phyloP scores from a whole-genome alignment of 1,140 invertebrate genomes.

The Dreissena polymorpha region DNA sequence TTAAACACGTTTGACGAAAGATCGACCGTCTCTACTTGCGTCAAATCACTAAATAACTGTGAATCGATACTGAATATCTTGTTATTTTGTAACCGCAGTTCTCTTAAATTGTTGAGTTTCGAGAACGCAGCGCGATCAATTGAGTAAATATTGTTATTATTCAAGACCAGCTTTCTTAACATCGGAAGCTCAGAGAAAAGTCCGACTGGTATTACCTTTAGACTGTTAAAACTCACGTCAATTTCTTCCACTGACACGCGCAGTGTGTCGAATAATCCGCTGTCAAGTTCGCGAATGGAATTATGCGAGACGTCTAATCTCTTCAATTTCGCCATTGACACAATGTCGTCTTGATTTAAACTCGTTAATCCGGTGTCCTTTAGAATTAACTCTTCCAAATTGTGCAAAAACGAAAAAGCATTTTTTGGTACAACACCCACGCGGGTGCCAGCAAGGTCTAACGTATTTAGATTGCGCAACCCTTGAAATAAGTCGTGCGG shows the following conservation, averaged over 20 bases:
- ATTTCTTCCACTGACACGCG: neutral
- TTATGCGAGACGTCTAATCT: too few species aligned
- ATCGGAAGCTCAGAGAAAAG: neutral
- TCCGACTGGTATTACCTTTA: constrained; percentile 4
- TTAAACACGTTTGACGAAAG: constrained; percentile 40
- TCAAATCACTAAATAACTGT: constrained; percentile 6
- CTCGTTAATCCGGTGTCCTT: too few species aligned
- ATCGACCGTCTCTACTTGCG: constrained; percentile 8
- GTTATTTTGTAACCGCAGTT: constrained; percentile 30
- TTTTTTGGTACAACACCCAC: too few species aligned
- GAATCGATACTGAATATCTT: constrained; percentile 13
- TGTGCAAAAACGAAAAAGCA: too few species aligned
- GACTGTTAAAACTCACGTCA: constrained; percentile 22
- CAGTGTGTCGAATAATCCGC: too few species aligned
- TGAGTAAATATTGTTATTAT: constrained; percentile 21
- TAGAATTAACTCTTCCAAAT: too few species aligned
- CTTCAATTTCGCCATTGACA: too few species aligned
- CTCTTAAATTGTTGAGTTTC: constrained; percentile 11
- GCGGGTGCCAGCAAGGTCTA: too few species aligned
- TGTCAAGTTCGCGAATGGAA: too few species aligned
- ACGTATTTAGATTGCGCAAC: too few species aligned
- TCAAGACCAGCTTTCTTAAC: constrained; percentile 19
- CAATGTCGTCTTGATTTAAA: too few species aligned
- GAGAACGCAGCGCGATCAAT: constrained; percentile 16
- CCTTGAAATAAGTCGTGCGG: too few species aligned